Conservation (phyloP, 1,140 invertebrate species). For the Fopius arisanus region DNA sequence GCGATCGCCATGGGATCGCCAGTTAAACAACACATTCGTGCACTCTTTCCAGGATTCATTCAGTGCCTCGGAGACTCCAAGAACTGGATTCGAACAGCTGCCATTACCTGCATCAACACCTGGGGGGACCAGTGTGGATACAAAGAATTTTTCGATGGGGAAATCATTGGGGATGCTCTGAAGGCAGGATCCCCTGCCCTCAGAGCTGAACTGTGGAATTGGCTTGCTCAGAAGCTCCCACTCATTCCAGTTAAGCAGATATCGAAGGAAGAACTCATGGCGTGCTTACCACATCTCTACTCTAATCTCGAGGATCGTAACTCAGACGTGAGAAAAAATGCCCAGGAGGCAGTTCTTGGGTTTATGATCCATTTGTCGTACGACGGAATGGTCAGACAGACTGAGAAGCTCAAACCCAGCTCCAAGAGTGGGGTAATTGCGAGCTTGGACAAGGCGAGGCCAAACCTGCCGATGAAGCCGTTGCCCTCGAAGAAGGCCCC, state of each 20-base stretch:
- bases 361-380: constrained; percentile 94
- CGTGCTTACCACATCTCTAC: constrained; percentile 83
- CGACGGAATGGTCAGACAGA: constrained; percentile 79
- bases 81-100: constrained; percentile 79
- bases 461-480: constrained; percentile 84
- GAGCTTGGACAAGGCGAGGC: constrained; percentile 85
- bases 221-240: constrained; percentile 84
- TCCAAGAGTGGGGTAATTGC: constrained; percentile 83
- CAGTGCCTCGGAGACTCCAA: constrained; percentile 76
- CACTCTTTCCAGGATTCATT: constrained; percentile 85
- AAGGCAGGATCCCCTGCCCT: constrained; percentile 85
- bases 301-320: constrained; percentile 89
- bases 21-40: constrained; percentile 80
- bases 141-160: constrained; percentile 85
- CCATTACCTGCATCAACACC: constrained; percentile 81
- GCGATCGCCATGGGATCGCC: constrained; percentile 82
- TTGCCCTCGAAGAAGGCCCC: constrained; percentile 69
- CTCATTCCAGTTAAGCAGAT: constrained; percentile 75
- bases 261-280: constrained; percentile 80
- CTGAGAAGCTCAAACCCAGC: constrained; percentile 87
- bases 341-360: constrained; percentile 86
- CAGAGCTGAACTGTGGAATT: constrained; percentile 81
- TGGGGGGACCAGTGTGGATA: constrained; percentile 84
- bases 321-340: constrained; percentile 89
- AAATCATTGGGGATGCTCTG: constrained; percentile 88